phyloP scores from a whole-genome alignment of 2,797 vertebrate species.

The Danio albolineatus region DNA sequence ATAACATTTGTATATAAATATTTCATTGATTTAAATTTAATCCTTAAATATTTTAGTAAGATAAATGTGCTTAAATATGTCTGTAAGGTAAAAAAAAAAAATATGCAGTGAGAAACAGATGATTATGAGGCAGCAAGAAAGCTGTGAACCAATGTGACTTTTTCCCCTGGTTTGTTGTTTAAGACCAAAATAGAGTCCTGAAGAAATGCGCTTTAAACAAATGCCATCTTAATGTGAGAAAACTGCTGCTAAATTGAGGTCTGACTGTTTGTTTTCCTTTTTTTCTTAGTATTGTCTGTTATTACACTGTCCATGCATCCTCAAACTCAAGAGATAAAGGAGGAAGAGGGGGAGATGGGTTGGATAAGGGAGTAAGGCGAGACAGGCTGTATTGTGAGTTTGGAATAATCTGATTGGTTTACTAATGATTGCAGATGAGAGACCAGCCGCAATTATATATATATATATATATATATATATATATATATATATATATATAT shows the following conservation, averaged over 20 bases:
- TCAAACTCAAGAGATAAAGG: conserved; percentile 94
- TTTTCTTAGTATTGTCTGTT: conserved; percentile 89
- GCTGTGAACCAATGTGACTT: conserved; percentile 15
- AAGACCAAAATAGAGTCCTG: background rate
- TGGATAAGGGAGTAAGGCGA: no score
- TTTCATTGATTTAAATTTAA: no score
- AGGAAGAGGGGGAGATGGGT: no score
- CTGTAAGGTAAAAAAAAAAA: background rate
- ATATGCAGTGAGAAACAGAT: background rate
- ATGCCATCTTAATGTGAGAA: background rate
- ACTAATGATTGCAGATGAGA: no score
- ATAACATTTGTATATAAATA: no score
- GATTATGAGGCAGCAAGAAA: background rate
- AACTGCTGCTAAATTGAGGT: background rate
- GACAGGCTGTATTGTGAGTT: no score
- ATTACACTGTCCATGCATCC: conserved; percentile 91
- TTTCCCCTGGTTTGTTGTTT: conserved; percentile 25
- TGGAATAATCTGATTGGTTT: no score
- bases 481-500: no score
- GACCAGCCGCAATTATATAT: no score
- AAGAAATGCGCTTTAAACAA: background rate
- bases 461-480: no score
- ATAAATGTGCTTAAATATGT: background rate
- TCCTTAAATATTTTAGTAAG: background rate
- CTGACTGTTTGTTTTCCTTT: conserved; percentile 2